These are phyloP conservation scores for Heliothis peltigera DNA, from an alignment of 2,888 invertebrate species.

Conservation along the genomic window DNA sequence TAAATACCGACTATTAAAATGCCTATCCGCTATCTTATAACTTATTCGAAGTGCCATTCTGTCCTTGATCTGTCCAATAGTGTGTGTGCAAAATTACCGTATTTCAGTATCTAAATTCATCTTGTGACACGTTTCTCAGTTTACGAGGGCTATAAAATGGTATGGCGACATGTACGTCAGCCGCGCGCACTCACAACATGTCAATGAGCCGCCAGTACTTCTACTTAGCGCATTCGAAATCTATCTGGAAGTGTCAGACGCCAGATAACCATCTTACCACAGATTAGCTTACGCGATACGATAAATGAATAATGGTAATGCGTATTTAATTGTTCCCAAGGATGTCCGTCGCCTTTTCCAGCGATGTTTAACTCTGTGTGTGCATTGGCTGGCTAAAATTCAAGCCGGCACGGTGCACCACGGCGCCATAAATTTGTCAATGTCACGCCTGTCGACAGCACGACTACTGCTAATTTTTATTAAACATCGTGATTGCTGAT, in stretches of 20 bases:
- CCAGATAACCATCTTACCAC: constrained; percentile 14
- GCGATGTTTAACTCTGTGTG: constrained; percentile 54
- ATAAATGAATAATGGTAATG: constrained; percentile 29
- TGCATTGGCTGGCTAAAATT: constrained; percentile 63
- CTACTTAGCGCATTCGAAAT: constrained; percentile 40
- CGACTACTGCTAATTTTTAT: constrained; percentile 71
- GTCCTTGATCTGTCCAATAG: constrained; percentile 54
- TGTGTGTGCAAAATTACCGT: constrained; percentile 59
- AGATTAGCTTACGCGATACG: constrained; percentile 1
- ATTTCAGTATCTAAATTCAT: constrained; percentile 70
- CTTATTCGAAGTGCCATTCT: constrained; percentile 29
- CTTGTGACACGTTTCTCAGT: constrained; percentile 67
- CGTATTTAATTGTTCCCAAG: constrained; percentile 24
- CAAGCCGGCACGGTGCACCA: constrained; percentile 51
- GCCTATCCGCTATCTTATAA: constrained; percentile 43
- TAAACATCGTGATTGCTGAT: constrained; percentile 67
- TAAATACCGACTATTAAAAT: constrained; percentile 23
- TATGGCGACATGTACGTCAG: constrained; percentile 71
- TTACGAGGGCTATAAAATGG: constrained; percentile 80
- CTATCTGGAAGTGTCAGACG: constrained; percentile 58
- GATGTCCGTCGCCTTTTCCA: constrained; percentile 56
- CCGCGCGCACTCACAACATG: constrained; percentile 62
- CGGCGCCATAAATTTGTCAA: constrained; percentile 80
- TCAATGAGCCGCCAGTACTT: constrained; percentile 64
- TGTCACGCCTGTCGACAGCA: constrained; percentile 69